Evolutionary conservation across 2,797 vertebrate species (phyloP).

Genomic region (Morelia viridis): DNA sequence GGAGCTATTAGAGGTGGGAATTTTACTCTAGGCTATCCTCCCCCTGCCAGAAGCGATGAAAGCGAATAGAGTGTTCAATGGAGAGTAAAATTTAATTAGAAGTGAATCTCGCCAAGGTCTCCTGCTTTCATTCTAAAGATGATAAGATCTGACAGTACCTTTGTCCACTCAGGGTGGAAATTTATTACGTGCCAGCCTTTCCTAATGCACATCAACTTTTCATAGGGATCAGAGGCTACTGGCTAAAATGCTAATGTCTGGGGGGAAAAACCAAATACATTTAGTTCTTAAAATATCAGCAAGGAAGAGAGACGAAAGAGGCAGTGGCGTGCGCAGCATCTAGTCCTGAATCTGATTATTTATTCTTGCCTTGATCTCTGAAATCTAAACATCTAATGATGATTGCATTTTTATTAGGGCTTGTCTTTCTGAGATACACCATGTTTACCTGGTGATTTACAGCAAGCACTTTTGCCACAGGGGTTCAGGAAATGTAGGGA

Average conservation of each 20-base stretch:
- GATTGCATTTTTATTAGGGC: background rate
- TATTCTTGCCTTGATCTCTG: background rate
- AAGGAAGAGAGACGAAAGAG: background rate
- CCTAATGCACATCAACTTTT: slow-evolving; percentile 38
- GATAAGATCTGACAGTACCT: slow-evolving; percentile 55
- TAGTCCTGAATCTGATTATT: background rate
- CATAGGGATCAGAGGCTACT: slow-evolving; percentile 34
- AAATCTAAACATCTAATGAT: background rate
- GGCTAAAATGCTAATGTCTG: slow-evolving; percentile 34
- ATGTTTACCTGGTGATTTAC: background rate
- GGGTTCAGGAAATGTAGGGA: background rate
- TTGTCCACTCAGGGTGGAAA: slow-evolving; percentile 57
- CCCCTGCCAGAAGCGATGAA: slow-evolving; percentile 41
- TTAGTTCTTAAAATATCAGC: slow-evolving; percentile 46
- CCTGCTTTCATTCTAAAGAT: slow-evolving; percentile 52
- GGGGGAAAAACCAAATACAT: slow-evolving; percentile 1
- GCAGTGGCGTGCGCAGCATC: background rate
- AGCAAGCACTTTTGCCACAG: background rate
- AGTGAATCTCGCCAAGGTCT: slow-evolving; percentile 59
- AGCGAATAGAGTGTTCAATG: slow-evolving; percentile 44
- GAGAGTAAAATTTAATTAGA: slow-evolving; percentile 69
- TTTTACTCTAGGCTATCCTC: slow-evolving; percentile 30
- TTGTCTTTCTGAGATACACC: background rate
- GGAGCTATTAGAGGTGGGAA: background rate
- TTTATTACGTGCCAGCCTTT: slow-evolving; percentile 45